Evolutionary conservation across 2,113 vertebrate genomes (phyloP).

Genomic region (Uria aalge): DNA sequence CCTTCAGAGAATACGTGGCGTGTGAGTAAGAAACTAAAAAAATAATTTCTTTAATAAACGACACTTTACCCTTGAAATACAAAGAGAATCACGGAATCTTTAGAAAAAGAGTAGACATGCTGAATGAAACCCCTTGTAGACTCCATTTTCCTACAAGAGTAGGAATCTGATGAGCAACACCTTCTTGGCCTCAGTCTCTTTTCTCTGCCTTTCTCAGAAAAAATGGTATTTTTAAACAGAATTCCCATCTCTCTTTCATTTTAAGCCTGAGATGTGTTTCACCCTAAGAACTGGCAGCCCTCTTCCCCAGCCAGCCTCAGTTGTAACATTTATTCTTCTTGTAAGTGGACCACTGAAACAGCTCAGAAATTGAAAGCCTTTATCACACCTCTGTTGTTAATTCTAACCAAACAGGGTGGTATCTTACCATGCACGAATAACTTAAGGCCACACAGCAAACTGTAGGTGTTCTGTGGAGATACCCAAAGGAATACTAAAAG

Average conservation of each 20-base stretch:
- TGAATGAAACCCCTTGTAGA: neutral
- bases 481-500: neutral
- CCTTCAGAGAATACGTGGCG: neutral
- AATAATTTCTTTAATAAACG: neutral
- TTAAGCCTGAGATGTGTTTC: neutral
- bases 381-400: neutral
- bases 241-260: neutral
- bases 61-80: neutral
- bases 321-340: neutral
- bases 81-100: neutral
- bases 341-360: neutral
- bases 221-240: neutral
- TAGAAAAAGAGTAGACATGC: neutral
- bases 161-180: neutral
- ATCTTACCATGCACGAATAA: neutral
- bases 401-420: neutral
- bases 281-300: neutral
- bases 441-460: neutral
- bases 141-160: neutral
- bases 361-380: neutral
- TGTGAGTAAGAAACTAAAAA: neutral
- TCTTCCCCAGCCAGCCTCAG: neutral
- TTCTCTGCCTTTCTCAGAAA: neutral
- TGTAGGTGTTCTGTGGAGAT: neutral
- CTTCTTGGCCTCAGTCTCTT: neutral